phyloP scores from a whole-genome alignment of 2,797 vertebrate species.

The Clamator glandarius region DNA sequence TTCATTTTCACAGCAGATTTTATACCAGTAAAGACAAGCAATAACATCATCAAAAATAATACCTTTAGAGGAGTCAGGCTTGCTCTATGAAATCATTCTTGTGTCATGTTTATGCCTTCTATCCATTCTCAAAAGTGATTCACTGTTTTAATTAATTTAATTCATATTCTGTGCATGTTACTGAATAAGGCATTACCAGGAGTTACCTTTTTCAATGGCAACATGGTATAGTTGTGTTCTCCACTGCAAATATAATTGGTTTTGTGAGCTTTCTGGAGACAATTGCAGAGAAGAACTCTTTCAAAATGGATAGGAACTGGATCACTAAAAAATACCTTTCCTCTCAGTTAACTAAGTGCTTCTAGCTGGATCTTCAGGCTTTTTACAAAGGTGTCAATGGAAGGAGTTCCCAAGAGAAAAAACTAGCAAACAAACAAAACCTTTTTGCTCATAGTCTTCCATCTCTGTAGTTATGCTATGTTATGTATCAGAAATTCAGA shows the following conservation, averaged over 20 bases:
- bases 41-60: neutral
- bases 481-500: neutral
- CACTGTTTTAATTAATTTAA: neutral
- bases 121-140: neutral
- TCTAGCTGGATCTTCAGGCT: neutral
- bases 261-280: neutral
- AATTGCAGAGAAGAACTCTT: neutral
- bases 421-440: too few relatives aligned
- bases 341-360: neutral
- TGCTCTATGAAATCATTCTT: neutral
- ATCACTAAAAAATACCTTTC: neutral
- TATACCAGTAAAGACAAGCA: neutral
- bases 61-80: neutral
- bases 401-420: neutral
- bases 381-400: neutral
- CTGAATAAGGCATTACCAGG: neutral
- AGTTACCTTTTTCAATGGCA: neutral
- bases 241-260: neutral
- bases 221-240: neutral
- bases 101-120: neutral
- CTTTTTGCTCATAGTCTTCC: neutral
- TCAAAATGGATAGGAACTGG: neutral
- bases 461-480: neutral
- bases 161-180: neutral
- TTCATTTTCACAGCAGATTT: slow-evolving; percentile 23